Evolutionary conservation across 1,140 invertebrate species (phyloP), one percentile per base, ranked within the genome.

Genomic region (Wiebesia pumilae): DNA sequence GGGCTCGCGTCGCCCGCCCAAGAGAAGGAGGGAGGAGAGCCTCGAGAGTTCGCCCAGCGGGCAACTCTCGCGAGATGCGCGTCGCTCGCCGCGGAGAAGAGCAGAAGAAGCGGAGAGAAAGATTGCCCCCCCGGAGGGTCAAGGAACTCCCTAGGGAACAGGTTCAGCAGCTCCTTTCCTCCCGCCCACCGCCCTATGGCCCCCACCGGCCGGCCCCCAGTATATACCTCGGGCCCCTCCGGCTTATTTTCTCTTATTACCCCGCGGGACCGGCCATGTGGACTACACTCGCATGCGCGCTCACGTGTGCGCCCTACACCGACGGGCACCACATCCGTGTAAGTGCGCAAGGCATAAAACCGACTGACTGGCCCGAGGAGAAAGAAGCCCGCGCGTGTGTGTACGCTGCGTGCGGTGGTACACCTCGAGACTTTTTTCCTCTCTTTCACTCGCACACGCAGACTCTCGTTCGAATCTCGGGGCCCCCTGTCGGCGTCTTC

Each of bases 91-190:
- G 84, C 35, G 54, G 69, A 75, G 75, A 79, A 69, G 73, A 69
- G 58, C 67, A 58, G 43, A 43, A 35, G 80, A 82, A 75, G 38
- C 54, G 47, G 71, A 78, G 81, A 83, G 85, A 83, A 40, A 83
- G 85, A 86, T 85, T 87, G 85, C 81, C 62, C 87, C 89, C 90
- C 89, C 89, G 84, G 90, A 91, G 92, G 93, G 93, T 94, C 93
- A 93, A 94, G 92, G 93, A 93, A 93, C 93, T 94, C 93, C 93
- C 93, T 93, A 92, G 92, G 93, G 93, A 94, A 94, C 93, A 94
- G 93, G 93, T 94, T 94, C 92, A 93, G 71, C 92, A 92, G 92
- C 90, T 89, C 89, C 90, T 75, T 81, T 92, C 92, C 90, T 89
- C 90, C 90, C 90, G 88, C 89, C 89, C 89, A 87, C 89, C 89